Percentiles rank a stretch among this genome's conserved stretches.
These are phyloP conservation scores for Alosa sapidissima DNA, from an alignment of 2,797 vertebrate species.

Conservation along the genomic window DNA sequence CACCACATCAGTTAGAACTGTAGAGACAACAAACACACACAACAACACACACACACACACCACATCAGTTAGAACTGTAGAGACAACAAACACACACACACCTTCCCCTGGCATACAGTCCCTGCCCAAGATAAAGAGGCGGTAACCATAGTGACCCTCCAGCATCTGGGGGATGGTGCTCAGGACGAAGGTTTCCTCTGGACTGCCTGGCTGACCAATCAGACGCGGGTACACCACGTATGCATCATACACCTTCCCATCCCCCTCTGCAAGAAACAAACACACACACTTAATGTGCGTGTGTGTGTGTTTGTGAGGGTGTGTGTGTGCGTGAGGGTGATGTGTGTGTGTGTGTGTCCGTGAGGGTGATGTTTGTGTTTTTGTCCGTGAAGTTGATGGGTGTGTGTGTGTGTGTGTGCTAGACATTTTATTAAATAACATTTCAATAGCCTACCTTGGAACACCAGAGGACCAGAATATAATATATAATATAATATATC, in stretches of 20 bases:
- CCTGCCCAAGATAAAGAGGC: constrained; percentile 85
- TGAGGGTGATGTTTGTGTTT: constrained; percentile 6
- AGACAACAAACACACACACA: constrained; percentile 44
- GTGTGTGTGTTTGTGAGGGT: constrained; percentile 2
- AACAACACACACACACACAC: too few relatives aligned
- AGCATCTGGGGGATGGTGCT: constrained; percentile 83
- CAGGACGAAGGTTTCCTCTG: constrained; percentile 81
- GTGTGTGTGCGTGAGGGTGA: too few relatives aligned
- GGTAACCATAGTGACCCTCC: constrained; percentile 85
- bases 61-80: too few relatives aligned
- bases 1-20: too few relatives aligned
- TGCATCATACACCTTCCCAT: constrained; percentile 87
- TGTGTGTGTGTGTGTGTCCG: background rate
- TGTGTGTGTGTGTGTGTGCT: constrained; percentile 25
- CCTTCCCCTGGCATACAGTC: constrained; percentile 86
- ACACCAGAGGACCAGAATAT: too few relatives aligned
- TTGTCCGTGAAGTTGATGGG: background rate
- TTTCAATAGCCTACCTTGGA: too few relatives aligned
- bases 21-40: too few relatives aligned
- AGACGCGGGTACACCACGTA: constrained; percentile 84
- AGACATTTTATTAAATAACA: too few relatives aligned
- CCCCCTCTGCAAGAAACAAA: constrained; percentile 68
- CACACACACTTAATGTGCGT: background rate
- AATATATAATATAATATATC: too few relatives aligned
- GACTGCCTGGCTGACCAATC: constrained; percentile 60